Conservation (phyloP, 1,140 invertebrate species). For the Sycophila sp. region DNA sequence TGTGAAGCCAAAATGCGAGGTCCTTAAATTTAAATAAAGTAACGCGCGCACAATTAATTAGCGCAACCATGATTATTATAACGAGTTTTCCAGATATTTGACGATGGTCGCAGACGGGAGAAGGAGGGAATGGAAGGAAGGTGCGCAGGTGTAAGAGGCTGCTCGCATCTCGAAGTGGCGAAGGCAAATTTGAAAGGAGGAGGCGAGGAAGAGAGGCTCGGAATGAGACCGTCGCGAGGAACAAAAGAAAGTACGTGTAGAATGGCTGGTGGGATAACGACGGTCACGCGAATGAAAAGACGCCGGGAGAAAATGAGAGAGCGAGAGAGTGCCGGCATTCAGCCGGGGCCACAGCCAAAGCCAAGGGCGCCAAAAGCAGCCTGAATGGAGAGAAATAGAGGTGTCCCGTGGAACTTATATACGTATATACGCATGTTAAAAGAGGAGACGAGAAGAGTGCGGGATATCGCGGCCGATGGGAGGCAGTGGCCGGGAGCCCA, state of each 20-base stretch:
- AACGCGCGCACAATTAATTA: slow-evolving; percentile 19
- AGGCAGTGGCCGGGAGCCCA: slow-evolving; percentile 1
- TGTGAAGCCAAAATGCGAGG: no score
- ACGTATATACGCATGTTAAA: background rate
- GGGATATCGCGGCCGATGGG: background rate
- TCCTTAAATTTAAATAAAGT: no score
- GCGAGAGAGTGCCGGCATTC: background rate
- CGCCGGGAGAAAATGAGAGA: slow-evolving; percentile 16
- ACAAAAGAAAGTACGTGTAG: slow-evolving; percentile 28
- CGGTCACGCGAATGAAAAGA: slow-evolving; percentile 23
- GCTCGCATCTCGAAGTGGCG: background rate
- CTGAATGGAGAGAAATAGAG: background rate
- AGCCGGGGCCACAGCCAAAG: slow-evolving; percentile 1
- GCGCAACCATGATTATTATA: no score
- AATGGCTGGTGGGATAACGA: slow-evolving; percentile 12
- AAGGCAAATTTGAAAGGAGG: slow-evolving; percentile 17
- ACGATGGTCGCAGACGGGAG: background rate
- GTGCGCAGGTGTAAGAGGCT: slow-evolving; percentile 21
- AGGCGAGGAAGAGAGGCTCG: background rate
- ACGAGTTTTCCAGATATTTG: slow-evolving; percentile 5
- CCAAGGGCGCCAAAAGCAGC: background rate
- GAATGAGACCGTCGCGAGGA: slow-evolving; percentile 4
- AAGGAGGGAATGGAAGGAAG: background rate
- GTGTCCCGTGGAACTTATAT: no score
- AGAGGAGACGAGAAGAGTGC: background rate